A percentile compares a stretch with the other conserved stretches of the same genome.
Conservation (phyloP, 2,888 invertebrate genomes). For the Pachycephus smyrnensis region DNA sequence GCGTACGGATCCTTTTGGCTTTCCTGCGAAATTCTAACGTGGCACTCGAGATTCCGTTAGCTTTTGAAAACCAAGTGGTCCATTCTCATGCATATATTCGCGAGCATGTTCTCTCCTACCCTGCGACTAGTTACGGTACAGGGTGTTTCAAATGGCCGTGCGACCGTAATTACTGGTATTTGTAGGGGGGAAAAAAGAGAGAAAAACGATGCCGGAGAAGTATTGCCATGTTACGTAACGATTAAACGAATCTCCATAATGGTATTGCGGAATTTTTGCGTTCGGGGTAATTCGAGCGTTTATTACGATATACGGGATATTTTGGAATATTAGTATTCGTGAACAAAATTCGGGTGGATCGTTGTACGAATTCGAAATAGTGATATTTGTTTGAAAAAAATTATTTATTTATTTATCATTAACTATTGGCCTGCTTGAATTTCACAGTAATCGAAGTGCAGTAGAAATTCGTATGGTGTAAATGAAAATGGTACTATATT, state of each 20-base stretch:
- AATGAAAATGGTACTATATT: neutral
- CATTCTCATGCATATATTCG: conserved; percentile 54
- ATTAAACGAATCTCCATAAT: neutral
- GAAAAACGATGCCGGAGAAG: neutral
- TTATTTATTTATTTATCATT: neutral
- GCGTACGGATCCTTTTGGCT: neutral
- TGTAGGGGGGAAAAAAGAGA: no score
- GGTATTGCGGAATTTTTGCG: neutral
- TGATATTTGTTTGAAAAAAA: neutral
- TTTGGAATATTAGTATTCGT: neutral
- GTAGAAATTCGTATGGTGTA: neutral
- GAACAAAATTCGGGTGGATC: neutral
- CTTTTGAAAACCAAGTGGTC: conserved; percentile 46
- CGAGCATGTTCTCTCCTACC: conserved; percentile 36
- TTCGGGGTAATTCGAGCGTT: neutral
- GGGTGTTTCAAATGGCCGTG: neutral
- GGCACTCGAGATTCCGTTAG: conserved; percentile 36
- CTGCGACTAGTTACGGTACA: conserved; percentile 39
- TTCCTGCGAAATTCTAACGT: neutral
- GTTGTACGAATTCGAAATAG: neutral
- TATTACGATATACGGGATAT: neutral
- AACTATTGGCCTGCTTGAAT: neutral
- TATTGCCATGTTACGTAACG: neutral
- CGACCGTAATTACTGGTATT: neutral
- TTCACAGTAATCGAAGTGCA: neutral